Conservation (phyloP, 2,113 vertebrate species). For the Lepisosteus oculatus region DNA sequence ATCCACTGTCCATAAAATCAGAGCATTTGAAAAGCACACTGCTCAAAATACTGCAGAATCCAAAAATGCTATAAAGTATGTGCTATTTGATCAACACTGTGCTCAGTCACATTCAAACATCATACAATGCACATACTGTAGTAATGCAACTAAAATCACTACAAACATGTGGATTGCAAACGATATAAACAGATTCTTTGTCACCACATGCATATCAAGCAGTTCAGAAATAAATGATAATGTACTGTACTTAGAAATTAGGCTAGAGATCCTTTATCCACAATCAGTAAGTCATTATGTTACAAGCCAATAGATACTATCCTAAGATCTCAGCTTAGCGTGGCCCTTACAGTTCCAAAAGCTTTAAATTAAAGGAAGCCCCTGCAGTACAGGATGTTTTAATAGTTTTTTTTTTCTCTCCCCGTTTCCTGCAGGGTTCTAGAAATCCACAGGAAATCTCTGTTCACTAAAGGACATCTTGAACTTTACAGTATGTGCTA, state of each 20-base stretch:
- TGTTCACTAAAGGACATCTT: too few relatives aligned
- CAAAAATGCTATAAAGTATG: too few relatives aligned
- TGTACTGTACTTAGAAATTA: slow-evolving; percentile 23
- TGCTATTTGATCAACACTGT: too few relatives aligned
- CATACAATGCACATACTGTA: too few relatives aligned
- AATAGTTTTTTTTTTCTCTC: slow-evolving; percentile 5
- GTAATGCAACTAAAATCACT: too few relatives aligned
- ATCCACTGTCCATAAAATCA: too few relatives aligned
- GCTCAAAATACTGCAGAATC: too few relatives aligned
- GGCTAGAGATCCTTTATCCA: slow-evolving; percentile 10
- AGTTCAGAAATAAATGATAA: slow-evolving; percentile 35
- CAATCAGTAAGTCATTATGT: slow-evolving; percentile 7
- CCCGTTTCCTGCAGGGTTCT: background rate
- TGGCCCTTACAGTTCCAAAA: slow-evolving; percentile 15
- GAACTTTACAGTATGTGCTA: too few relatives aligned
- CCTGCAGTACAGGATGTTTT: slow-evolving; percentile 18
- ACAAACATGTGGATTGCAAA: too few relatives aligned
- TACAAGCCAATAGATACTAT: background rate
- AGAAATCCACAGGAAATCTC: background rate
- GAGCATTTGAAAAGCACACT: too few relatives aligned
- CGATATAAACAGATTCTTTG: too few relatives aligned
- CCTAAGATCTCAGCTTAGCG: slow-evolving; percentile 9
- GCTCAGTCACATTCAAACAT: too few relatives aligned
- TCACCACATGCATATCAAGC: slow-evolving; percentile 16
- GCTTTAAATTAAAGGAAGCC: background rate